Conservation (phyloP, 2,888 invertebrate genomes). For the Hydrotaea cyrtoneurina region DNA sequence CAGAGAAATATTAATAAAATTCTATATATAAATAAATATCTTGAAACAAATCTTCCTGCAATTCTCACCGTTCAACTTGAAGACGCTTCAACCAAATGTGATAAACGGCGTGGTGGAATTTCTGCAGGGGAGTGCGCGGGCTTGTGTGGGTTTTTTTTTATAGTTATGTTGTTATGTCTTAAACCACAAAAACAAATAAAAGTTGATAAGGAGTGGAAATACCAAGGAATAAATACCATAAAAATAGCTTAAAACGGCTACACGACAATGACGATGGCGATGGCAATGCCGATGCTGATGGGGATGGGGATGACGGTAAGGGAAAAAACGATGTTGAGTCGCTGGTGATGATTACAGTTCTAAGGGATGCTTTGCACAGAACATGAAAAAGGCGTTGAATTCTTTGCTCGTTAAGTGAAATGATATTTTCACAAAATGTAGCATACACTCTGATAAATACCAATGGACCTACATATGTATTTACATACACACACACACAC, state of each 20-base stretch:
- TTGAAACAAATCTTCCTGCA: neutral
- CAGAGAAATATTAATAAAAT: slow-evolving; percentile 35
- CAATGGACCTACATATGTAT: too few relatives aligned
- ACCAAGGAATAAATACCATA: slow-evolving; percentile 34
- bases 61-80: neutral
- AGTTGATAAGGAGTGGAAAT: slow-evolving; percentile 25
- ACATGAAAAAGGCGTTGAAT: slow-evolving; percentile 60
- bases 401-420: slow-evolving; percentile 50
- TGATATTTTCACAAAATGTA: slow-evolving; percentile 27
- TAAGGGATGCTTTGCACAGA: slow-evolving; percentile 6
- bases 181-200: slow-evolving; percentile 37
- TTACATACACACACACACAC: too few relatives aligned
- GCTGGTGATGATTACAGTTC: slow-evolving; percentile 15
- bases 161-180: slow-evolving; percentile 2
- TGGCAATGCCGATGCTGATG: neutral
- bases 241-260: slow-evolving; percentile 39
- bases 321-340: neutral
- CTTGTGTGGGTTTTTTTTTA: too few relatives aligned
- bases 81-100: neutral
- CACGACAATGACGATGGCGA: slow-evolving; percentile 14
- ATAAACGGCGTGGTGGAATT: too few relatives aligned
- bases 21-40: slow-evolving; percentile 36
- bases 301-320: neutral
- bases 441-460: neutral
- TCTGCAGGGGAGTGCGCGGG: too few relatives aligned